These are phyloP conservation scores for Cheumatopsyche charites DNA, from an alignment of 1,140 invertebrate species.

Conservation along the genomic window DNA sequence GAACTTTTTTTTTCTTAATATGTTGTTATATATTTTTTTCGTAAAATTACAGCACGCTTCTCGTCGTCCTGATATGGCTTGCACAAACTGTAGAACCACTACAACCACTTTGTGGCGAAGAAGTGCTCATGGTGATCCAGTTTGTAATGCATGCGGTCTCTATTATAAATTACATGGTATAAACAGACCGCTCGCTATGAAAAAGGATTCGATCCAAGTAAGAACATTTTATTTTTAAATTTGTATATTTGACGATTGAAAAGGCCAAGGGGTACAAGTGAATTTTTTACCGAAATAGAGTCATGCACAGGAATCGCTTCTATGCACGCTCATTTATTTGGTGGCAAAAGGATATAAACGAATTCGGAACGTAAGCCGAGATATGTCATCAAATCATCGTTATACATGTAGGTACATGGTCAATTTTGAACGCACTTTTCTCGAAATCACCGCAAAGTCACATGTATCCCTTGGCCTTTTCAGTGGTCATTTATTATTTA, in stretches of 20 bases:
- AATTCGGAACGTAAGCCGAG: too few relatives aligned
- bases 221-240: slow-evolving; percentile 30
- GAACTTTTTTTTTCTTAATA: too few relatives aligned
- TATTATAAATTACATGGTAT: slow-evolving; percentile 93
- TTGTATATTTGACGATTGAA: not conserved
- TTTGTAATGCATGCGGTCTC: slow-evolving; percentile 94
- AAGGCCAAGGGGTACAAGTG: too few relatives aligned
- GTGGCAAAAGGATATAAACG: too few relatives aligned
- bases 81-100: slow-evolving; percentile 88
- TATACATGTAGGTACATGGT: too few relatives aligned
- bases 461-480: slow-evolving; percentile 20
- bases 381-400: too few relatives aligned
- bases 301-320: too few relatives aligned
- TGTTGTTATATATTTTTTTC: too few relatives aligned
- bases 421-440: too few relatives aligned
- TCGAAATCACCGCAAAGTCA: too few relatives aligned
- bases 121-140: slow-evolving; percentile 84
- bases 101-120: slow-evolving; percentile 90
- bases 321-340: too few relatives aligned
- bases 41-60: slow-evolving; percentile 68
- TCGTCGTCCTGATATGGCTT: slow-evolving; percentile 80
- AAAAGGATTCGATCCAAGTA: slow-evolving; percentile 92
- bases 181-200: slow-evolving; percentile 88
- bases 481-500: not conserved
- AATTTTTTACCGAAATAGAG: too few relatives aligned